Evolutionary conservation across 2,888 invertebrate species (phyloP).

Genomic region (Sarcophaga subvicina): DNA sequence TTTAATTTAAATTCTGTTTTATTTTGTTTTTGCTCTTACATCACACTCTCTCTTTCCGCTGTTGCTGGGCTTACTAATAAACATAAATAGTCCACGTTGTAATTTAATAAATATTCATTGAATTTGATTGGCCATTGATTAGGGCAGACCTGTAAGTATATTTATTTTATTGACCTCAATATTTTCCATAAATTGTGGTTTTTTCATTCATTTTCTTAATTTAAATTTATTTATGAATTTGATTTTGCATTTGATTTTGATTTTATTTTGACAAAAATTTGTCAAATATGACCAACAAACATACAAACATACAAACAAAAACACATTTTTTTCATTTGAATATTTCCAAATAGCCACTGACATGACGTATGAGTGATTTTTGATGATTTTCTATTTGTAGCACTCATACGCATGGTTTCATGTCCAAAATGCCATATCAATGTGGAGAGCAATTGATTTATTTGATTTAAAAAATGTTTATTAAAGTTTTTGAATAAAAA

Average conservation of each 20-base stretch:
- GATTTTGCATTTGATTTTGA: neutral
- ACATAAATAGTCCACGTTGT: neutral
- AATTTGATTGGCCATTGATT: conserved; percentile 15
- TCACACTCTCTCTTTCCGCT: neutral
- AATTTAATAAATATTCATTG: conserved; percentile 23
- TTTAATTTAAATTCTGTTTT: neutral
- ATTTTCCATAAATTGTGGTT: conserved; percentile 42
- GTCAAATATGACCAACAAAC: neutral
- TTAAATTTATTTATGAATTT: neutral
- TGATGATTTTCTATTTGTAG: no score
- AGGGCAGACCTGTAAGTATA: neutral
- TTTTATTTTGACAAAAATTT: neutral
- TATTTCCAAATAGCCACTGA: no score
- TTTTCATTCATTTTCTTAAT: neutral
- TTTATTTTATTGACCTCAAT: conserved; percentile 34
- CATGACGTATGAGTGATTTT: no score
- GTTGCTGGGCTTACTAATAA: neutral
- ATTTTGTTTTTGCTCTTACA: no score
- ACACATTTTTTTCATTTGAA: no score
- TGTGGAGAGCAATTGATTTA: no score
- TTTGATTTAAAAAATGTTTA: no score
- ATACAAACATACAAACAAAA: no score
- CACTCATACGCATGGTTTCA: no score
- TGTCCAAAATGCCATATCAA: no score
- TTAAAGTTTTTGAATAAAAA: no score